Conservation (phyloP, 2,113 vertebrate species). For the Corvus moneduloides region DNA sequence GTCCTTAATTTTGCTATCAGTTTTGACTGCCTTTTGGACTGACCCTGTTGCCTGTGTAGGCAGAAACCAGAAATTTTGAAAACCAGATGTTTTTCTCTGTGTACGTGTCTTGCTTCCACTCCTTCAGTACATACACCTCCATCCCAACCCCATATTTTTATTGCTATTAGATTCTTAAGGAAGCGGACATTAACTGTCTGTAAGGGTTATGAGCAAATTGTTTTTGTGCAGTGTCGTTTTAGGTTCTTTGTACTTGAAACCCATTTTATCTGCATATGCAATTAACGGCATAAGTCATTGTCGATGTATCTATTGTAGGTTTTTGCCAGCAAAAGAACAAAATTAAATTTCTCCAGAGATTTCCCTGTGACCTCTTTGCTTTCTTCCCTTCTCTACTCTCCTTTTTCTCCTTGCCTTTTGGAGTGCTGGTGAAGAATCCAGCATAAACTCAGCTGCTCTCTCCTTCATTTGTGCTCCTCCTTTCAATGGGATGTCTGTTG, state of each 20-base stretch:
- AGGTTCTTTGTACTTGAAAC: not conserved
- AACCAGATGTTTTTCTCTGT: not conserved
- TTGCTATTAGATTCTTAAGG: not conserved
- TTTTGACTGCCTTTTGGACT: not conserved
- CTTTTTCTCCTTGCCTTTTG: not conserved
- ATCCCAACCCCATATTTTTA: not conserved
- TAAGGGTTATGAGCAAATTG: not conserved
- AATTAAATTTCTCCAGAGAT: not conserved
- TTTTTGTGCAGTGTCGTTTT: not conserved
- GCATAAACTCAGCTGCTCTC: not conserved
- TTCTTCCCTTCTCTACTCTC: not conserved
- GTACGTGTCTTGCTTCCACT: not conserved
- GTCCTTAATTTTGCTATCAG: not conserved
- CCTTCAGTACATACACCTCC: not conserved
- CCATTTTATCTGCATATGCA: not conserved
- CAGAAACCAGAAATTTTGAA: not conserved
- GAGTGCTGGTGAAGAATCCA: not conserved
- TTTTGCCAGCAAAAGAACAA: not conserved
- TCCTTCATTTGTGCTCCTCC: not conserved
- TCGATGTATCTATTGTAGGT: not conserved
- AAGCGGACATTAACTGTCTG: not conserved
- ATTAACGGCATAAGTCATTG: not conserved
- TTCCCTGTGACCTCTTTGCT: not conserved
- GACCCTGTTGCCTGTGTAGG: not conserved
- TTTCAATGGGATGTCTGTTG: slow-evolving; percentile 2